phyloP scores from a whole-genome alignment of 2,113 vertebrate genomes.

The Microtus oregoni region DNA sequence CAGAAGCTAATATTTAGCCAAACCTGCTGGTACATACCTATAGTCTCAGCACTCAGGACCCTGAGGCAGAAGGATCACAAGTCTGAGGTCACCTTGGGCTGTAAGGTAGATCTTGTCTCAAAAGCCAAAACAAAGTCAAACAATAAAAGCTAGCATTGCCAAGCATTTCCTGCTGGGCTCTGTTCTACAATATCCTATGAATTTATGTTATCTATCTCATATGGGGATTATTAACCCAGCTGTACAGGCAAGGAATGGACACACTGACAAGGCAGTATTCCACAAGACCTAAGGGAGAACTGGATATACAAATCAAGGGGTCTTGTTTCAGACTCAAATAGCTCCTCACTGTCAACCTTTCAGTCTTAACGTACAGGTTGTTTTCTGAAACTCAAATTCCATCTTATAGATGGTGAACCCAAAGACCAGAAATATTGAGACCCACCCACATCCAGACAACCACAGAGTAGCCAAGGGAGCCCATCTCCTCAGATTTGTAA shows the following conservation, averaged over 20 bases:
- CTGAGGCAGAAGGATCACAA: not conserved
- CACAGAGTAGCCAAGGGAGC: not conserved
- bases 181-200: not conserved
- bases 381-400: not conserved
- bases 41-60: not conserved
- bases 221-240: not conserved
- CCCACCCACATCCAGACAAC: not conserved
- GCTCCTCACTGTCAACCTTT: not conserved
- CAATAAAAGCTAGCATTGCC: not conserved
- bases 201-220: not conserved
- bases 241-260: not conserved
- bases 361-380: not conserved
- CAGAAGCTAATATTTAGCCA: conserved; percentile 1
- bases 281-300: not conserved
- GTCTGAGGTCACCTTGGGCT: not conserved
- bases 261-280: not conserved
- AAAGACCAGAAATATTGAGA: not conserved
- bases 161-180: not conserved
- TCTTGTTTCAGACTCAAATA: not conserved
- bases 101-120: not conserved
- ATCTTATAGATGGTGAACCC: not conserved
- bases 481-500: not conserved
- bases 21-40: not conserved
- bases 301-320: not conserved
- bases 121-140: not conserved